Base-by-base conservation (phyloP, 2,888 invertebrate species). In the Cancer borealis region DNA sequence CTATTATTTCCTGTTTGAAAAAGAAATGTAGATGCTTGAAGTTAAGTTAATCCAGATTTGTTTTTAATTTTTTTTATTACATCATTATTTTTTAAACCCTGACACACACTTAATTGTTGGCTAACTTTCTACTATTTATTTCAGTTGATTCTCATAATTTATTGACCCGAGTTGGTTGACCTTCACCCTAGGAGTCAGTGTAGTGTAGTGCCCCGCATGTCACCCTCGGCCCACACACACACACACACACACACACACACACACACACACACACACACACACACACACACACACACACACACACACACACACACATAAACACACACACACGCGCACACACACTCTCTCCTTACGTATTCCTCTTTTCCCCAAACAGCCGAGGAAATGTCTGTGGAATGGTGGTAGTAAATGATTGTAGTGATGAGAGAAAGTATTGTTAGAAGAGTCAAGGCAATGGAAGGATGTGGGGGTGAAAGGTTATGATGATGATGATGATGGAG, bases 231-330 rank as follows among this genome's bases (percentile, higher is more conserved):
- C n/a, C 73, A 73, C n/a, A 73, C 73, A 73, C 73, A 73, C 73
- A 73, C 30, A 21, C 30, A 30, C 84, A 84, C 84, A 21, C 30
- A 84, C 30, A 84, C 84, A 21, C 21, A 84, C 84, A 30, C 84
- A 21, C 30, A 84, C 84, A 84, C 84, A 84, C 84, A 84, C 84
- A 84, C 84, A 84, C 84, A 84, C 30, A 21, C 30, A 30, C 84
- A 84, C 84, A 21, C 30, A 84, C 30, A 84, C 84, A 21, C 21
- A 84, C 84, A 30, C 84, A 21, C 30, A 84, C 84, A 84, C 84
- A 84, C 84, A 84, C 84, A 84, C 84, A 84, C 84, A 84, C 84
- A 84, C 84, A 84, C 84, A 84, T 26, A 84, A 26, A 84, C 84
- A 84, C 84, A 84, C 84, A 84, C 84, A 84, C 84, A 84, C 88